A percentile compares a stretch with the other conserved stretches of the same genome.
phyloP scores from a whole-genome alignment of 2,888 invertebrate species.

The Phorcus lineatus region DNA sequence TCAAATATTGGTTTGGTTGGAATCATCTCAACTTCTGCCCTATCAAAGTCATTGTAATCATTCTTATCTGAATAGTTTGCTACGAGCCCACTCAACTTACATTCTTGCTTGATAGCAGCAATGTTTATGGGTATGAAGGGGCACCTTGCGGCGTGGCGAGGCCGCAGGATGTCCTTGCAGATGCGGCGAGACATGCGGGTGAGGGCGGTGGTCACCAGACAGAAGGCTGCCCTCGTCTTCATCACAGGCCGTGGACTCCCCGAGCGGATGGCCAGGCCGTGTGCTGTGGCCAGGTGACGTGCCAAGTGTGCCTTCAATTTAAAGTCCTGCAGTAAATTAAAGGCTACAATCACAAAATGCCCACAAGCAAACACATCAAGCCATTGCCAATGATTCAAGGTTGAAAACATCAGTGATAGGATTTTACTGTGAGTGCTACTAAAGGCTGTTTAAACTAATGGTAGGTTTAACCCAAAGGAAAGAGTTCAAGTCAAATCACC shows the following conservation, averaged over 20 bases:
- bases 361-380: not conserved
- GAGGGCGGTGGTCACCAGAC: constrained; percentile 91
- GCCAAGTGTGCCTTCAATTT: constrained; percentile 95
- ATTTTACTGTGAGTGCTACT: no score
- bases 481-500: no score
- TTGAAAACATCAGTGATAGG: no score
- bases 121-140: constrained; percentile 82
- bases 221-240: constrained; percentile 98
- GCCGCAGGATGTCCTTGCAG: constrained; percentile 86
- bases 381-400: no score
- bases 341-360: constrained; percentile 6
- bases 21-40: constrained; percentile 9
- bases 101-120: constrained; percentile 89
- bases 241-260: constrained; percentile 93
- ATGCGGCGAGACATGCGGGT: constrained; percentile 92
- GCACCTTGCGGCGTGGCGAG: constrained; percentile 90
- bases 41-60: constrained; percentile 21
- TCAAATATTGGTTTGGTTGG: constrained; percentile 13
- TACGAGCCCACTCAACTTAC: constrained; percentile 76
- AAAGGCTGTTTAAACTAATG: no score
- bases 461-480: no score
- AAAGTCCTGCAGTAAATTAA: constrained; percentile 82
- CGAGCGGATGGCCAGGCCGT: constrained; percentile 84
- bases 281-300: constrained; percentile 94
- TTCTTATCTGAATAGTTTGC: constrained; percentile 19